Evolutionary conservation across 2,113 vertebrate species (phyloP).

Genomic region (Cinclus mexicanus): DNA sequence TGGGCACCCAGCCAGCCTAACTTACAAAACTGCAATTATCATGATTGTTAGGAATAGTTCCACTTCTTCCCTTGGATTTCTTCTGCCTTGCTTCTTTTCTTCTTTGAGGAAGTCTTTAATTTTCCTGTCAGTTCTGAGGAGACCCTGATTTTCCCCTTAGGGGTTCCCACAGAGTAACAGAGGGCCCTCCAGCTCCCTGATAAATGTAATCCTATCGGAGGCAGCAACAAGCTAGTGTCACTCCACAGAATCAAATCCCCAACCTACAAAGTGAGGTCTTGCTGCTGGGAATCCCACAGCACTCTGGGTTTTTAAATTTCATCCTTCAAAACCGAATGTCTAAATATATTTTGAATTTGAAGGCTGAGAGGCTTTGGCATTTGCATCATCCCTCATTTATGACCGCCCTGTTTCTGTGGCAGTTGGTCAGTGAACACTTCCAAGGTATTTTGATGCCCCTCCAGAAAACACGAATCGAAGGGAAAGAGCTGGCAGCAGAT

Average conservation of each 20-base stretch:
- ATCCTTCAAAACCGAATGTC: not conserved
- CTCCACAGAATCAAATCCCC: not conserved
- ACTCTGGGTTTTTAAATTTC: not conserved
- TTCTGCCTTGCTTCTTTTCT: constrained; percentile 30
- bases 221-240: not conserved
- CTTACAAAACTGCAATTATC: constrained; percentile 40
- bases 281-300: not conserved
- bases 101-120: constrained; percentile 38
- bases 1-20: constrained; percentile 48
- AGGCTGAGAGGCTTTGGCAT: not conserved
- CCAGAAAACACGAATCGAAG: rapidly evolving
- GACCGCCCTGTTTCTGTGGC: rapidly evolving
- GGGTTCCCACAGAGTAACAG: not conserved
- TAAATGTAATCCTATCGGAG: not conserved
- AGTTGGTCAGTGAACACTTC: rapidly evolving
- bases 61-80: not conserved
- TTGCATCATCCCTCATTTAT: not conserved
- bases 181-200: not conserved
- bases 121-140: constrained; percentile 40
- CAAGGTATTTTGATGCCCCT: not conserved
- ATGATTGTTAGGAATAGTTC: constrained; percentile 11
- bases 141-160: not conserved
- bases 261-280: not conserved
- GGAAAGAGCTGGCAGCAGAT: not conserved
- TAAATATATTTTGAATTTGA: not conserved